Evolutionary conservation across 2,797 vertebrate species (phyloP).

Genomic region (Sciurus vulgaris): DNA sequence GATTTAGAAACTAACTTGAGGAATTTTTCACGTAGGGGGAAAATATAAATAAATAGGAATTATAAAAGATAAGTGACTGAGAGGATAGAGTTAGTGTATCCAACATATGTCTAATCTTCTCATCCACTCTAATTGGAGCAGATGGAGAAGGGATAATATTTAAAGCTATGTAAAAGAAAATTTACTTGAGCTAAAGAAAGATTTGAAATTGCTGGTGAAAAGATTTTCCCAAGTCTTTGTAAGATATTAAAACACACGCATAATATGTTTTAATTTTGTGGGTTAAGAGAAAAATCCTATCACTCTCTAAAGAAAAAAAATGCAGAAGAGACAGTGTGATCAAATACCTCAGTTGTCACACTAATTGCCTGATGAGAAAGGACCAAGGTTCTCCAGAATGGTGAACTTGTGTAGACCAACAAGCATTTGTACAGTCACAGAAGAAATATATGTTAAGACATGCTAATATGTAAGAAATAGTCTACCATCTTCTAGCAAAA

Average conservation of each 20-base stretch:
- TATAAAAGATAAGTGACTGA: background rate
- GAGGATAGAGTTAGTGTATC: background rate
- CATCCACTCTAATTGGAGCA: background rate
- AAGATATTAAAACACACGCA: background rate
- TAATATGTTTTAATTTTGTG: slow-evolving; percentile 8
- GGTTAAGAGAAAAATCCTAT: background rate
- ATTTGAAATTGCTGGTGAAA: background rate
- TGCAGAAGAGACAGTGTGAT: background rate
- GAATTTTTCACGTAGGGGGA: background rate
- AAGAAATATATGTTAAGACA: background rate
- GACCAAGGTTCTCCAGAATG: background rate
- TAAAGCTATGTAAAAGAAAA: slow-evolving; percentile 33
- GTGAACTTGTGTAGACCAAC: background rate
- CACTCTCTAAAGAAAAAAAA: background rate
- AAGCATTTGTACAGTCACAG: background rate
- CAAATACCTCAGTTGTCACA: background rate
- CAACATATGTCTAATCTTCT: background rate
- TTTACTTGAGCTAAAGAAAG: slow-evolving; percentile 1
- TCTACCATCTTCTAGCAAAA: background rate
- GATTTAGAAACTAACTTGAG: slow-evolving; percentile 24
- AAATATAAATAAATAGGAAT: slow-evolving; percentile 43
- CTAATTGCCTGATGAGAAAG: background rate
- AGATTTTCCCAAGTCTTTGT: background rate
- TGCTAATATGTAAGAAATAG: background rate
- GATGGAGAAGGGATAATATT: slow-evolving; percentile 22